Conservation (phyloP, 2,797 vertebrate genomes). For the Aphelocoma californica region DNA sequence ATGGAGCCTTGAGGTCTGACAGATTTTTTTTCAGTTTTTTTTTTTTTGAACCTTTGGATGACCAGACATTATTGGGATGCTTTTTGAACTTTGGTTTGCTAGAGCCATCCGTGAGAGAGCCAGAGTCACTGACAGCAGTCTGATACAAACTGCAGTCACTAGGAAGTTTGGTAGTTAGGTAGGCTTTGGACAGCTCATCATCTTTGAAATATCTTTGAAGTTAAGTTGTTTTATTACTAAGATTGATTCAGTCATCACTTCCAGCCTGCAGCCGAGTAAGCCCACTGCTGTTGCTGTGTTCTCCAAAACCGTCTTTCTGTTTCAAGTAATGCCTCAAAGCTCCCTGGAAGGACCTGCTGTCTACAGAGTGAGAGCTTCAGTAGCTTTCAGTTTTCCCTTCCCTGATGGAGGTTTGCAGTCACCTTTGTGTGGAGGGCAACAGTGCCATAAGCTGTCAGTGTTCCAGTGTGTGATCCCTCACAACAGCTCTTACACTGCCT, state of each 20-base stretch:
- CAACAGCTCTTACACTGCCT: accelerated
- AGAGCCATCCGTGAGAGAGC: background rate
- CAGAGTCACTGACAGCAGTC: background rate
- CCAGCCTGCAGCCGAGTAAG: background rate
- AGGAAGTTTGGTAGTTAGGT: background rate
- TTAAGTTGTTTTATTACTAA: background rate
- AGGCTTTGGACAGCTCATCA: background rate
- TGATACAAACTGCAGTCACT: background rate
- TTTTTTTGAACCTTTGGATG: background rate
- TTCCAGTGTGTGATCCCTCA: background rate
- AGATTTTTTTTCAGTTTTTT: background rate
- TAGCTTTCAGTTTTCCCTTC: background rate
- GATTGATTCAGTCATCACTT: background rate
- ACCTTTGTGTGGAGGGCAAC: background rate
- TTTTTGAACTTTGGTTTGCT: background rate
- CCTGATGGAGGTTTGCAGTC: background rate
- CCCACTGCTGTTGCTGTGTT: background rate
- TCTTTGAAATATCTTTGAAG: background rate
- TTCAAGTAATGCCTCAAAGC: background rate
- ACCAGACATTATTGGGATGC: background rate
- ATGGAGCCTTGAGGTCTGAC: background rate
- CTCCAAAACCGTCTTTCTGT: background rate
- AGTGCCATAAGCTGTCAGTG: background rate
- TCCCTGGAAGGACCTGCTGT: background rate
- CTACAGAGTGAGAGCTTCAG: background rate